Evolutionary conservation across 2,888 invertebrate species (phyloP).

Genomic region (Malthinus flaveolus): DNA sequence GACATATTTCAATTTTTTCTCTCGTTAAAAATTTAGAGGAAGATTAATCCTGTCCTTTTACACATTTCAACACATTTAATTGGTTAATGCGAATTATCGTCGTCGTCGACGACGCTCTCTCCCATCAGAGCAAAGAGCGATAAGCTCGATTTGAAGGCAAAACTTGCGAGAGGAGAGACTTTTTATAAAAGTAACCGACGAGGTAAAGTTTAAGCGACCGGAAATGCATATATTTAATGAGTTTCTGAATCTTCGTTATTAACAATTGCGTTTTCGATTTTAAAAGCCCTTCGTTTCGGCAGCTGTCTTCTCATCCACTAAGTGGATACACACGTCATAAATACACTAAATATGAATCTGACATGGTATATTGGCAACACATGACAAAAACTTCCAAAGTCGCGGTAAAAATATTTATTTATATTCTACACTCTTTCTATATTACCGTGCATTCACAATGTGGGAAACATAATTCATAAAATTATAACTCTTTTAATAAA

Average conservation of each 20-base stretch:
- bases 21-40: constrained; percentile 30
- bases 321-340: constrained; percentile 44
- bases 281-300: constrained; percentile 13
- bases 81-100: constrained; percentile 26
- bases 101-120: constrained; percentile 13
- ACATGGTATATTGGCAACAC: constrained; percentile 36
- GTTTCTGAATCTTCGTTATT: constrained; percentile 7
- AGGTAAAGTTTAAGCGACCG: constrained; percentile 5
- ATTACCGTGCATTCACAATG: constrained; percentile 31
- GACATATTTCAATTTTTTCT: constrained; percentile 23
- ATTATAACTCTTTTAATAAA: constrained; percentile 38
- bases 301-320: constrained; percentile 41
- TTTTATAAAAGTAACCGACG: constrained; percentile 1
- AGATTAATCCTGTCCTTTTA: constrained; percentile 30
- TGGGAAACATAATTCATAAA: constrained; percentile 42
- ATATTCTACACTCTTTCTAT: too few relatives aligned
- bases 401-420: constrained; percentile 35
- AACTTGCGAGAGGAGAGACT: constrained; percentile 5
- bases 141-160: constrained; percentile 23
- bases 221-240: constrained; percentile 11
- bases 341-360: constrained; percentile 40
- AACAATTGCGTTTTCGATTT: constrained; percentile 14
- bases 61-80: constrained; percentile 34
- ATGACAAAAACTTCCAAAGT: constrained; percentile 24
- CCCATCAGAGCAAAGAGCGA: constrained; percentile 15